Evolutionary conservation across 2,113 vertebrate genomes (phyloP).

Genomic region (Recurvirostra avosetta): DNA sequence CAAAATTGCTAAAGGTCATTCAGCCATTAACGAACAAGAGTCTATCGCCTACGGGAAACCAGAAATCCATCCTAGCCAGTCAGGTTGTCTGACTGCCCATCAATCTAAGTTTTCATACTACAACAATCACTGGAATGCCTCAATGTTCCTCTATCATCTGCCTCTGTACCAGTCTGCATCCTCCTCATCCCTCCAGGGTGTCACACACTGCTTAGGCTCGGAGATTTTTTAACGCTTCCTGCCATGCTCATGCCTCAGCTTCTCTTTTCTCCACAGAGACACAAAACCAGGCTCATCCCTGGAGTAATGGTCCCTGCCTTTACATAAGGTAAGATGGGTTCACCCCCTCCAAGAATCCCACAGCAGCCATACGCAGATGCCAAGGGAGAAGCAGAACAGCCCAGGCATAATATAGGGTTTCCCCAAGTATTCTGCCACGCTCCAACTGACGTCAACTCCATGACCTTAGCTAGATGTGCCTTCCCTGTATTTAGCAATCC

Average conservation of each 20-base stretch:
- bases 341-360: not conserved
- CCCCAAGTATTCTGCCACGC: not conserved
- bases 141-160: not conserved
- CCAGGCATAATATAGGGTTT: not conserved
- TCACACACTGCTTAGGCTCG: not conserved
- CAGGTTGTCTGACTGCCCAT: not conserved
- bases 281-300: not conserved
- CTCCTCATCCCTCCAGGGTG: not conserved
- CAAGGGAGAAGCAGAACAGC: not conserved
- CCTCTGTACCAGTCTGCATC: not conserved
- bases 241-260: not conserved
- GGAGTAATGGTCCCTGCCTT: not conserved
- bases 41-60: not conserved
- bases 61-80: slow-evolving; percentile 1
- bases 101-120: not conserved
- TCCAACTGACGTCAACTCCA: not conserved
- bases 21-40: not conserved
- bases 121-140: not conserved
- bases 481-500: not conserved
- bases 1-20: not conserved
- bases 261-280: not conserved
- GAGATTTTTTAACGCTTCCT: not conserved
- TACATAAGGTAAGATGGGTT: not conserved
- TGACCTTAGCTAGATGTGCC: not conserved
- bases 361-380: not conserved